phyloP scores from a whole-genome alignment of 1,140 invertebrate species.

The Lerema accius region DNA sequence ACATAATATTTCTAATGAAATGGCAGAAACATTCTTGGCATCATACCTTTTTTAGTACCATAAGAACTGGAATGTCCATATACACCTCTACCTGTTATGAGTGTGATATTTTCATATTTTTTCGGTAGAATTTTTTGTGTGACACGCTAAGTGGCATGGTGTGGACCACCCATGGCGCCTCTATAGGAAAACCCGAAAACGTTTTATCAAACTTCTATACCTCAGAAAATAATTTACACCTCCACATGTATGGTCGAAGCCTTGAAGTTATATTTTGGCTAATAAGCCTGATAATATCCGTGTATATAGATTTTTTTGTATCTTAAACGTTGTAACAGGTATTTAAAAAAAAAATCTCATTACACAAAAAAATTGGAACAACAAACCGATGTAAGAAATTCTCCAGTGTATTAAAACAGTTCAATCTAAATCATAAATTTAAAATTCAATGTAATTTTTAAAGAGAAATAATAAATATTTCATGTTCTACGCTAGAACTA shows the following conservation, averaged over 20 bases:
- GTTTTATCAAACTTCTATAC: conserved; percentile 33
- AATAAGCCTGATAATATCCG: conserved; percentile 11
- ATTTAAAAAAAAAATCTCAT: too few species aligned
- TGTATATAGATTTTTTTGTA: too few species aligned
- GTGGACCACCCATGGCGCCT: conserved; percentile 69
- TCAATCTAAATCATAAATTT: too few species aligned
- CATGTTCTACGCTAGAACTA: too few species aligned
- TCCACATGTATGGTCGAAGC: conserved; percentile 2
- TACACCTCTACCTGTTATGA: conserved; percentile 46
- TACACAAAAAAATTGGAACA: too few species aligned
- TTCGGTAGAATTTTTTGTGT: conserved; percentile 73
- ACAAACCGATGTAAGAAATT: too few species aligned
- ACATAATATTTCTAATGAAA: conserved; percentile 11
- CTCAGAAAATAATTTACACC: conserved; percentile 26
- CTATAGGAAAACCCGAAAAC: conserved; percentile 46
- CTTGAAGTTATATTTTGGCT: conserved; percentile 17
- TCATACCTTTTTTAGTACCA: conserved; percentile 6
- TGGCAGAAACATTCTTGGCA: too few species aligned
- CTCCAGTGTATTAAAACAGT: too few species aligned
- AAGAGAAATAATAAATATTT: too few species aligned
- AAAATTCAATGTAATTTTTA: too few species aligned
- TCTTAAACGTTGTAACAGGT: too few species aligned
- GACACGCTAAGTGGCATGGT: conserved; percentile 73
- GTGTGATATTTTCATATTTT: conserved; percentile 79
- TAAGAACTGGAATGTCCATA: conserved; percentile 46